Evolutionary conservation across 2,888 invertebrate species (phyloP).

Genomic region (Chymomyza amoena): DNA sequence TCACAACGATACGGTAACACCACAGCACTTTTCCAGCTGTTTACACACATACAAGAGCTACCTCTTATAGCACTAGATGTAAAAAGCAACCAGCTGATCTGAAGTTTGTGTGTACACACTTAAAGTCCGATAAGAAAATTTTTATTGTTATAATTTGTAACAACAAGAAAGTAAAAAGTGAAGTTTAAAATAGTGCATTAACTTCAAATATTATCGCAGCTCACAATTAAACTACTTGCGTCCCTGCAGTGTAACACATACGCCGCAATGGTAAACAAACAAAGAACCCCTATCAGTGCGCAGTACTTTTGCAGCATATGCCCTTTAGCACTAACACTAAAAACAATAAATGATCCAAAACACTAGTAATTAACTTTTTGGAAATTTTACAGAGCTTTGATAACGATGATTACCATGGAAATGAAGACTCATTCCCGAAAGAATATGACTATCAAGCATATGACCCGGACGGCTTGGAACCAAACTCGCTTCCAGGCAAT

Average conservation of each 20-base stretch:
- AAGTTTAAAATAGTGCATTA: constrained; percentile 12
- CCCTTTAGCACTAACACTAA: background rate
- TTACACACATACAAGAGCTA: background rate
- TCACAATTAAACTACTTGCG: constrained; percentile 22
- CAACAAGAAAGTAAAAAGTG: constrained; percentile 14
- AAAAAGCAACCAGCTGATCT: background rate
- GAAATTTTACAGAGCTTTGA: constrained; percentile 79
- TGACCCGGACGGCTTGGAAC: constrained; percentile 83
- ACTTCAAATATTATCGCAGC: constrained; percentile 11
- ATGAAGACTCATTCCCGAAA: constrained; percentile 88
- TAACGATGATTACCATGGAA: constrained; percentile 80
- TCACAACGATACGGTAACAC: background rate
- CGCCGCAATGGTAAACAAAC: constrained; percentile 58
- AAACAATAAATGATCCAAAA: background rate
- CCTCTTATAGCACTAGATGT: background rate
- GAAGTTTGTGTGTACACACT: constrained; percentile 52
- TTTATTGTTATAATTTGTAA: constrained; percentile 32
- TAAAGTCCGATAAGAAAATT: constrained; percentile 57
- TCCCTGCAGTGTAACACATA: background rate
- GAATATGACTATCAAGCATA: constrained; percentile 95
- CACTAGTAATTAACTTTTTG: background rate
- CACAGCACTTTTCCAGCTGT: background rate
- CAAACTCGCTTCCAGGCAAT: constrained; percentile 57
- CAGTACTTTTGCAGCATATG: background rate
- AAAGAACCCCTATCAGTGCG: constrained; percentile 54